Evolutionary conservation across 2,797 vertebrate species (phyloP).

Genomic region (Anguilla anguilla): DNA sequence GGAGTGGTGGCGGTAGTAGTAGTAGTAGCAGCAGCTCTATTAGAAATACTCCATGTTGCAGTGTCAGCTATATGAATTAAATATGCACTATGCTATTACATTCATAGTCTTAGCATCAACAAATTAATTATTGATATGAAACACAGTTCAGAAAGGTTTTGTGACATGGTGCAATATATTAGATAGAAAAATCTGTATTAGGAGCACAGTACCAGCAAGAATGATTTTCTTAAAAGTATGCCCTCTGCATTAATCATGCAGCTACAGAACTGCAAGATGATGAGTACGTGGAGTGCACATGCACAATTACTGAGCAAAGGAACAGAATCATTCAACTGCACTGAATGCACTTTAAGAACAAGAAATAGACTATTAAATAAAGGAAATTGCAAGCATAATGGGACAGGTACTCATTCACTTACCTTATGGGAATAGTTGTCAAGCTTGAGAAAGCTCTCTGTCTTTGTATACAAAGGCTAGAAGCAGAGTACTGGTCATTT

Average conservation of each 20-base stretch:
- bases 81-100: not conserved
- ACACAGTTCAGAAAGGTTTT: not conserved
- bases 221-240: not conserved
- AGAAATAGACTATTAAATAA: not conserved
- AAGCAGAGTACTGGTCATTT: not conserved
- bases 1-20: not conserved
- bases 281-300: not conserved
- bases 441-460: not conserved
- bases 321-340: not conserved
- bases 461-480: not conserved
- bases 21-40: not conserved
- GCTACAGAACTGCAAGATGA: not conserved
- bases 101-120: not conserved
- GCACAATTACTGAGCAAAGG: not conserved
- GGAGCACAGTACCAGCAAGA: not conserved
- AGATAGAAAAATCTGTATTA: not conserved
- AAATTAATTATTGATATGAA: constrained; percentile 13
- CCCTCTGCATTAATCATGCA: constrained; percentile 19
- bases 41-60: not conserved
- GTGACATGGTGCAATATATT: not conserved
- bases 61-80: not conserved
- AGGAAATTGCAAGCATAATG: not conserved
- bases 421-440: not conserved
- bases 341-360: not conserved
- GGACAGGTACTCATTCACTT: not conserved